These are phyloP conservation scores for Melikaiella ostensackeni DNA, from an alignment of 2,888 invertebrate genomes.

Conservation along the genomic window DNA sequence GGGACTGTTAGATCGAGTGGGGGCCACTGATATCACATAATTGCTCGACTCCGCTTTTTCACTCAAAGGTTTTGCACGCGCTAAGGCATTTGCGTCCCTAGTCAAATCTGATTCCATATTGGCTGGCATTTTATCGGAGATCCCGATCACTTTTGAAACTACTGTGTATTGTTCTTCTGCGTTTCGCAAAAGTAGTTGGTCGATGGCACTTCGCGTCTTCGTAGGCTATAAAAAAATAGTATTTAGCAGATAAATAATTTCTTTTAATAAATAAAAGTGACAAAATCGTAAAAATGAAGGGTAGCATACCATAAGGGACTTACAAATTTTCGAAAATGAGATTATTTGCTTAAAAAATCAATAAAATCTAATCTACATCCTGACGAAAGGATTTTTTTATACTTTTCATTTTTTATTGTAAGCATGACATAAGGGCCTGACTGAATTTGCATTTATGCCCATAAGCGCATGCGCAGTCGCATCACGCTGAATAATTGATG, in stretches of 20 bases:
- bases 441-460: too few relatives aligned
- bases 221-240: slow-evolving; percentile 54
- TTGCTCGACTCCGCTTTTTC: background rate
- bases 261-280: too few relatives aligned
- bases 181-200: slow-evolving; percentile 67
- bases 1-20: slow-evolving; percentile 20
- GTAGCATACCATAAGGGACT: too few relatives aligned
- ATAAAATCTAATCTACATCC: too few relatives aligned
- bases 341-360: too few relatives aligned
- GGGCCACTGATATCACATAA: slow-evolving; percentile 9
- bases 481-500: too few relatives aligned
- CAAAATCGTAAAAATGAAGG: too few relatives aligned
- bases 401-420: too few relatives aligned
- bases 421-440: too few relatives aligned
- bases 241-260: background rate
- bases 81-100: background rate
- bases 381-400: too few relatives aligned
- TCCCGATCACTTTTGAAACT: background rate
- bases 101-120: background rate
- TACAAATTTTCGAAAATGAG: too few relatives aligned
- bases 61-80: background rate
- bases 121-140: background rate
- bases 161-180: slow-evolving; percentile 59
- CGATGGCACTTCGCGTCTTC: slow-evolving; percentile 64
- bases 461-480: too few relatives aligned